Conservation (phyloP, 2,888 invertebrate species). For the Yponomeuta malinellus region DNA sequence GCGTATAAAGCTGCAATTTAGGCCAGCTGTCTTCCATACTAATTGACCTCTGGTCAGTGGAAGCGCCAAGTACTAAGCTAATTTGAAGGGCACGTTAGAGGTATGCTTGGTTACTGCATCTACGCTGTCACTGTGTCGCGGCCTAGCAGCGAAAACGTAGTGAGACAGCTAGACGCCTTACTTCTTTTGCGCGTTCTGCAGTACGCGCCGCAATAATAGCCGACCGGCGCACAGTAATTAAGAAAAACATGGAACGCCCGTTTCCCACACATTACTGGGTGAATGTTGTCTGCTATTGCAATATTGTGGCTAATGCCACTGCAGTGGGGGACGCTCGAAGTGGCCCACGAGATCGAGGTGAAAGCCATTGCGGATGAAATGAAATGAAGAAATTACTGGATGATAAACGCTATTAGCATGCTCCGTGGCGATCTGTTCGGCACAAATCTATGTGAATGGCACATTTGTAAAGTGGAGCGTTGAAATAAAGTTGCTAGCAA, state of each 20-base stretch:
- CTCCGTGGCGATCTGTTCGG: slow-evolving; percentile 5
- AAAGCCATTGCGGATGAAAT: slow-evolving; percentile 38
- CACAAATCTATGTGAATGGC: slow-evolving; percentile 30
- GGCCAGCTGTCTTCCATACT: neutral
- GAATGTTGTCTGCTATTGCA: slow-evolving; percentile 43
- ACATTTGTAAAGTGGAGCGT: slow-evolving; percentile 15
- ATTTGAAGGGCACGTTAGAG: neutral
- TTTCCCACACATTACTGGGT: slow-evolving; percentile 62
- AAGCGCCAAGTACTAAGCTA: neutral
- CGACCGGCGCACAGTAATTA: slow-evolving; percentile 54
- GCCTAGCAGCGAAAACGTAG: slow-evolving; percentile 56
- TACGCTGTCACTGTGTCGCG: slow-evolving; percentile 20
- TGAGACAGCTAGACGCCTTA: slow-evolving; percentile 71
- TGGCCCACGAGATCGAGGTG: slow-evolving; percentile 52
- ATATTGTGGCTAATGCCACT: slow-evolving; percentile 26
- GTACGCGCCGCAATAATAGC: slow-evolving; percentile 62
- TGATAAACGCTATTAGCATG: slow-evolving; percentile 42
- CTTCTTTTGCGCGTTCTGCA: slow-evolving; percentile 56
- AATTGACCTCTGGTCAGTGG: neutral
- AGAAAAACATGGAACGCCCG: slow-evolving; percentile 56
- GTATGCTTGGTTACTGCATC: neutral
- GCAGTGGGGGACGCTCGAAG: slow-evolving; percentile 37
- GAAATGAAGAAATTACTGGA: slow-evolving; percentile 37
- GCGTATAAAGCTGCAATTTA: neutral
- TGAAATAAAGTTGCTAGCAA: slow-evolving; percentile 4